A percentile compares a stretch with the other conserved stretches of the same genome.
Conservation (phyloP, 1,140 invertebrate genomes). For the Centruroides vittatus region DNA sequence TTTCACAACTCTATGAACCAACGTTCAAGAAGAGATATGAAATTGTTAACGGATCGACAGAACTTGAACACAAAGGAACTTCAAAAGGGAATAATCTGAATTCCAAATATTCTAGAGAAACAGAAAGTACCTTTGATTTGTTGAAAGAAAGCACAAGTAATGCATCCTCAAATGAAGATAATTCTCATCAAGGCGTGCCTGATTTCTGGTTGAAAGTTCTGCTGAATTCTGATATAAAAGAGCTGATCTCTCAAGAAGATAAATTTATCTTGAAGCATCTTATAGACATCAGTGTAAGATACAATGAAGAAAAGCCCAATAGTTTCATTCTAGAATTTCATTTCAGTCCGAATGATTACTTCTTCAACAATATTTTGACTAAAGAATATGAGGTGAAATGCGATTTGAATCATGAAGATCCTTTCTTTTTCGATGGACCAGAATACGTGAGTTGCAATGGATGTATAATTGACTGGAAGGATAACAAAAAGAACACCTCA, state of each 20-base stretch:
- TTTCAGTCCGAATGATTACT: not conserved
- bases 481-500: constrained; percentile 86
- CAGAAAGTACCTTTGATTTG: too few relatives aligned
- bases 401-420: not conserved
- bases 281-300: constrained; percentile 70
- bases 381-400: not conserved
- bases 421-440: not conserved
- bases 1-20: too few relatives aligned
- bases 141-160: too few relatives aligned
- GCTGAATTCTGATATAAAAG: not conserved
- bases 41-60: too few relatives aligned
- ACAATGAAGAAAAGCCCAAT: constrained; percentile 34
- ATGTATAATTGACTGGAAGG: constrained; percentile 78
- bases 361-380: not conserved
- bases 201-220: not conserved
- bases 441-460: not conserved
- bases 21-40: too few relatives aligned
- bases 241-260: constrained; percentile 46
- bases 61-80: too few relatives aligned
- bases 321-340: not conserved
- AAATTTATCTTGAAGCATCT: constrained; percentile 87
- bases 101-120: too few relatives aligned
- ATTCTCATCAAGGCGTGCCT: not conserved
- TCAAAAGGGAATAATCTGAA: too few relatives aligned
- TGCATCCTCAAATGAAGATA: too few relatives aligned